Percentiles rank a stretch among this genome's conserved stretches.
These are phyloP conservation scores for Epirrhoe tristata DNA, from an alignment of 2,888 invertebrate species.

Conservation along the genomic window DNA sequence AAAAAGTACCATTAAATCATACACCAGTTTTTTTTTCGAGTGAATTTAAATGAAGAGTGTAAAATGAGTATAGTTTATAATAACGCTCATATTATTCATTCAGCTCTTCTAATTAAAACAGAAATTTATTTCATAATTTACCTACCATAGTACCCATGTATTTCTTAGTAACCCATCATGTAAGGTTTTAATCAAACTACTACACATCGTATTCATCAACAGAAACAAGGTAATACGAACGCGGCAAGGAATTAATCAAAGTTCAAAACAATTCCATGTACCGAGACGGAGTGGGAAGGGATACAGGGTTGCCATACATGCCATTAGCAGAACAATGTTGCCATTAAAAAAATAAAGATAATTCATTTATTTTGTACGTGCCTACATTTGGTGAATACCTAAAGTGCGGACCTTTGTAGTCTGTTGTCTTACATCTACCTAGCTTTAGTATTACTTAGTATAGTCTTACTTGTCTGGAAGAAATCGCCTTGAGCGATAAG, in stretches of 20 bases:
- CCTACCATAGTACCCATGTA: slow-evolving; percentile 8
- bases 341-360: not conserved
- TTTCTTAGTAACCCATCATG: slow-evolving; percentile 31
- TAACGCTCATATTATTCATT: not conserved
- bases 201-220: slow-evolving; percentile 65
- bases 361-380: no score
- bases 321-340: not conserved
- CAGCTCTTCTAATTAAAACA: not conserved
- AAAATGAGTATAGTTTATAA: no score
- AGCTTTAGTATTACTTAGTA: no score
- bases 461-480: no score
- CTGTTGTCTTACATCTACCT: no score
- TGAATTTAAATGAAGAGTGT: no score
- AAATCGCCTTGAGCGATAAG: no score
- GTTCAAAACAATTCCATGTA: slow-evolving; percentile 82
- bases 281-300: slow-evolving; percentile 52
- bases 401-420: no score
- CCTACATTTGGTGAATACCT: no score
- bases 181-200: slow-evolving; percentile 56
- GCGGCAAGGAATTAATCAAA: slow-evolving; percentile 82
- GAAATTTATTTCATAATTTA: not conserved
- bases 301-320: slow-evolving; percentile 24
- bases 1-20: no score
- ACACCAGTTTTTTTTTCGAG: no score
- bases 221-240: slow-evolving; percentile 70